These are phyloP conservation scores for Chascanopsetta lugubris DNA, from an alignment of 2,113 vertebrate genomes.

Conservation along the genomic window DNA sequence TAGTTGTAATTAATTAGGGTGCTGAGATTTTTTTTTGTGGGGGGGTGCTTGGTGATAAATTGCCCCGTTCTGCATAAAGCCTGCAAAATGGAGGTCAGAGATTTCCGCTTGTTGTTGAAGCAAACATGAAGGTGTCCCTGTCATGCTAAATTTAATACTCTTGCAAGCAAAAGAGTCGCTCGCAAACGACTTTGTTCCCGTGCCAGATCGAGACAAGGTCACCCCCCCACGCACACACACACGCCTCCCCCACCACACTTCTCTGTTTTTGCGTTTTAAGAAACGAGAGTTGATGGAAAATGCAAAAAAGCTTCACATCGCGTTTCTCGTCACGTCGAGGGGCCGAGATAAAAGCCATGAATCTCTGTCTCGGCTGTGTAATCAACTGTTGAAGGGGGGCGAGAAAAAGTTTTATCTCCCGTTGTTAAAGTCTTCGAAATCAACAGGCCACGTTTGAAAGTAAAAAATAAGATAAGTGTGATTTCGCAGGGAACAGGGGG, in stretches of 20 bases:
- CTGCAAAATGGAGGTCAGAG: slow-evolving; percentile 85
- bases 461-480: slow-evolving; percentile 63
- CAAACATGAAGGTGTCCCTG: slow-evolving; percentile 84
- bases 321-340: slow-evolving; percentile 23
- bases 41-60: slow-evolving; percentile 85
- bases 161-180: slow-evolving; percentile 68
- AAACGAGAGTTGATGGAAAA: slow-evolving; percentile 36
- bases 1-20: slow-evolving; percentile 88
- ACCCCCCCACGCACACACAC: too few relatives aligned
- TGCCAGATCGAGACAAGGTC: slow-evolving; percentile 79
- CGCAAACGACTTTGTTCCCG: slow-evolving; percentile 73
- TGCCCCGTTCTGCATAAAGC: slow-evolving; percentile 79
- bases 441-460: slow-evolving; percentile 39
- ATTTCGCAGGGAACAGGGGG: slow-evolving; percentile 53
- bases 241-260: too few relatives aligned
- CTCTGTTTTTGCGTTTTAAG: slow-evolving; percentile 56
- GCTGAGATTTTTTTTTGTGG: slow-evolving; percentile 80
- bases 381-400: slow-evolving; percentile 21
- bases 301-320: neutral
- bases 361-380: slow-evolving; percentile 34
- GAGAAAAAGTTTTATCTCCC: neutral
- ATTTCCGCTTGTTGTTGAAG: slow-evolving; percentile 81
- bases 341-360: slow-evolving; percentile 19
- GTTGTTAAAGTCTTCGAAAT: neutral
- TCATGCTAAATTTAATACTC: slow-evolving; percentile 81